Evolutionary conservation across 2,797 vertebrate species (phyloP), one percentile per base, ranked within the genome.

Genomic region (Denticeps clupeoides): DNA sequence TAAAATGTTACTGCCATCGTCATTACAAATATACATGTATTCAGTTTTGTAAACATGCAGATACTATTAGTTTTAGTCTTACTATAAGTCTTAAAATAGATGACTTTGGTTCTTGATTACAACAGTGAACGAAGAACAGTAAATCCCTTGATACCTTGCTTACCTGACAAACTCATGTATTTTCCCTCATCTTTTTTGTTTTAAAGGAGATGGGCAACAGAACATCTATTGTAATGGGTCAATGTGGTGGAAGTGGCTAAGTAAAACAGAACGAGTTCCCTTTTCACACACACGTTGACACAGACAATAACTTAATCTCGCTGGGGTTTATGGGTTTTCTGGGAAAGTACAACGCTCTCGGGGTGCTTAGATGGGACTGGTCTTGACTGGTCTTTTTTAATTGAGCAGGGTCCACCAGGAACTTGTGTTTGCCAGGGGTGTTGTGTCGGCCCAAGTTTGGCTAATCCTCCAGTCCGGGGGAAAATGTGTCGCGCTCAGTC

Each of bases 271-370:
- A 27, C 8, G 15, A n/a, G 9, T 41, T 41, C 47, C 37, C 35
- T 13, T 28, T 28, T 41, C 40, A 28, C 47, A 49, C 47, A 49
- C 25, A 19, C 49, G 37, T 22, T 49, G 26, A 29, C 47, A 41
- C 16, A 22, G 45, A 49, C 31, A 52, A 52, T 53, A 13, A 37
- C 35, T 46, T 44, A 47, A 44, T 32, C 37, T 43, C 23, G 41
- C 40, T 26, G 47, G 33, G 47, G 16, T 18, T 38, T 37, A 13
- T 8, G 15, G 26, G 46, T 35, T 49, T 49, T 49, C 33, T 49
- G 47, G 47, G 47, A 49, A 29, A 28, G 26, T 47, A 31, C 5
- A 41, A 19, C 47, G 18, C 19, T 7, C 41, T 19, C 27, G 16
- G 22, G 25, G 16, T 41, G 25, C 47, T 41, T 31, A 41, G 25